A percentile compares a stretch with the other conserved stretches of the same genome.
Evolutionary conservation across 2,113 vertebrate genomes (phyloP).

Genomic region (Muntiacus muntjak): DNA sequence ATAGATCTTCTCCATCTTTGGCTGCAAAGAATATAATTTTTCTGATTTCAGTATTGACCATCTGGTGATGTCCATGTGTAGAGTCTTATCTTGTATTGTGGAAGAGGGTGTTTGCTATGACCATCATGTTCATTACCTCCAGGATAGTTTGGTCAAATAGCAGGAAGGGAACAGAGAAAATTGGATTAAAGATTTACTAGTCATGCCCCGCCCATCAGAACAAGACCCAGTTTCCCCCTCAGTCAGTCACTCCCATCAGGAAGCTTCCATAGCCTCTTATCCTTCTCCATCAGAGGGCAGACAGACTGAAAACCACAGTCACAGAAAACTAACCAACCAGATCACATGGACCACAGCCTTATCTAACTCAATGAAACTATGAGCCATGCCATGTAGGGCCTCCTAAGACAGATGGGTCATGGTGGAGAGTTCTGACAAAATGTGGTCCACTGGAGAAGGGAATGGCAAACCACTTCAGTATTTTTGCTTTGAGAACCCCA

Average conservation of each 20-base stretch:
- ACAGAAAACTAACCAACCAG: background rate
- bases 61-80: background rate
- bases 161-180: background rate
- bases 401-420: background rate
- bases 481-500: background rate
- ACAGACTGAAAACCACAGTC: background rate
- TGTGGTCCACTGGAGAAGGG: background rate
- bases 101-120: background rate
- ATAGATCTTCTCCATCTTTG: background rate
- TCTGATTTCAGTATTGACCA: background rate
- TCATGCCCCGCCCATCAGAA: background rate
- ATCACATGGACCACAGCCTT: background rate
- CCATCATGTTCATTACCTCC: background rate
- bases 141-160: background rate
- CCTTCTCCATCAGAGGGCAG: background rate
- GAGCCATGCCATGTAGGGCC: background rate
- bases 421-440: background rate
- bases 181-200: background rate
- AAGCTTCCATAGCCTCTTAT: background rate
- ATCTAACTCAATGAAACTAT: background rate
- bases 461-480: background rate
- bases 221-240: background rate
- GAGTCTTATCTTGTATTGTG: background rate
- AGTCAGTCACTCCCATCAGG: background rate
- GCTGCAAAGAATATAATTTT: background rate